A percentile compares a stretch with the other conserved stretches of the same genome.
phyloP scores from a whole-genome alignment of 2,113 vertebrate genomes.

The Mesoclemmys tuberculata region DNA sequence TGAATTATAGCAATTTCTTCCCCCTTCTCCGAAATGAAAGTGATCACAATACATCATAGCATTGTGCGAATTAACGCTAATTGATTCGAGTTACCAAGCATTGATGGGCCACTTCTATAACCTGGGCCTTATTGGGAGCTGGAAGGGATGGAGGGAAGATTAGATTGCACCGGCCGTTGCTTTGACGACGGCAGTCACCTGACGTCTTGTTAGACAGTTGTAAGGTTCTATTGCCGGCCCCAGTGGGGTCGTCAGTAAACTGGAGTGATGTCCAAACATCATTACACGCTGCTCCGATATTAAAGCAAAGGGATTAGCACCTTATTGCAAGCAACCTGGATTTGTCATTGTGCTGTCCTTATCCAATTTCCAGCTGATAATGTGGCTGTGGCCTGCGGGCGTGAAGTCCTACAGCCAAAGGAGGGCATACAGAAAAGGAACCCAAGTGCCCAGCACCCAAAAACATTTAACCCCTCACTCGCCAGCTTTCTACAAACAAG shows the following conservation, averaged over 20 bases:
- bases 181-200: slow-evolving; percentile 88
- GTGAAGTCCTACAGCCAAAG: slow-evolving; percentile 82
- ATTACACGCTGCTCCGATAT: slow-evolving; percentile 95
- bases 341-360: slow-evolving; percentile 99
- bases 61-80: slow-evolving; percentile 91
- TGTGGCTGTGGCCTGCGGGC: slow-evolving; percentile 88
- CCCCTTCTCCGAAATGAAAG: slow-evolving; percentile 85
- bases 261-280: slow-evolving; percentile 94
- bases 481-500: slow-evolving; percentile 6
- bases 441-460: slow-evolving; percentile 31
- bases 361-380: slow-evolving; percentile 97
- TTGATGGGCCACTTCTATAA: slow-evolving; percentile 86
- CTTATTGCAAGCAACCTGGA: slow-evolving; percentile 99
- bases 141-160: slow-evolving; percentile 90
- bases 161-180: slow-evolving; percentile 92
- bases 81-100: slow-evolving; percentile 92
- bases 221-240: slow-evolving; percentile 87
- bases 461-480: slow-evolving; percentile 64
- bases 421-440: slow-evolving; percentile 23
- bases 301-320: slow-evolving; percentile 98
- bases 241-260: slow-evolving; percentile 93
- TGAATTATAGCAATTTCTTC: slow-evolving; percentile 97
- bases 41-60: slow-evolving; percentile 90
- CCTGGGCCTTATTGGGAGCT: slow-evolving; percentile 93
- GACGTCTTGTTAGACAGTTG: slow-evolving; percentile 87